Evolutionary conservation across 2,113 vertebrate genomes (phyloP), one percentile per base, ranked within the genome.

Genomic region (Climacteris rufus): DNA sequence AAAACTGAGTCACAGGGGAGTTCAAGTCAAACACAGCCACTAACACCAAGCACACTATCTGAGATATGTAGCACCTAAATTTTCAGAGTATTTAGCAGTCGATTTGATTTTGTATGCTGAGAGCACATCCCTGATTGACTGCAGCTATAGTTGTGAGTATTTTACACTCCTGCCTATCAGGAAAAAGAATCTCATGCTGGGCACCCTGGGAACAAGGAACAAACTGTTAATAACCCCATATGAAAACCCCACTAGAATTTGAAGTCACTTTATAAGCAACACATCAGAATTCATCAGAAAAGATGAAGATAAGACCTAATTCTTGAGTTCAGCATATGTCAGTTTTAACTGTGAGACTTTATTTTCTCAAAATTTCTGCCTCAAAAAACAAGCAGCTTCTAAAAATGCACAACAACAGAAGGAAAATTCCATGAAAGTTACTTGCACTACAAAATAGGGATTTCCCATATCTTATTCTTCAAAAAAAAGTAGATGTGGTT

Each of bases 141-240:
- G 52, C 42, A 86, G 50, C 66, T 85, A 18, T 15, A 65, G 66
- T 60, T 88, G 66, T 83, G 78, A 93, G 66, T 40, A 56, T 88
- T 93, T 95, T 56, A 61, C 50, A 50, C 37, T 85, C 66, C 75
- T 96, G 66, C 63, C 90, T 83, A 53, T 95, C 75, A 90, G 71
- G 31, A 53, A 69, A 83, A 56, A 44, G 23, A 54, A 53, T 13
- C 15, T 85, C 66, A n/a, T 94, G 79, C 83, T 92, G 79, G 28
- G 75, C 79, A 83, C 42, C 56, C 42, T 45, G 79, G 59, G 71
- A 92, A 63, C 28, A 88, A 88, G 53, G 50, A 71, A 85, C 45
- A 90, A 88, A 76, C 88, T 86, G 59, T 59, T 94, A 92, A 93
- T 54, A 74, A 83, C n/a, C 25, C 24, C 45, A 35, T 83, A 50